phyloP scores from a whole-genome alignment of 1,140 invertebrate genomes.

The Onthophagus taurus region DNA sequence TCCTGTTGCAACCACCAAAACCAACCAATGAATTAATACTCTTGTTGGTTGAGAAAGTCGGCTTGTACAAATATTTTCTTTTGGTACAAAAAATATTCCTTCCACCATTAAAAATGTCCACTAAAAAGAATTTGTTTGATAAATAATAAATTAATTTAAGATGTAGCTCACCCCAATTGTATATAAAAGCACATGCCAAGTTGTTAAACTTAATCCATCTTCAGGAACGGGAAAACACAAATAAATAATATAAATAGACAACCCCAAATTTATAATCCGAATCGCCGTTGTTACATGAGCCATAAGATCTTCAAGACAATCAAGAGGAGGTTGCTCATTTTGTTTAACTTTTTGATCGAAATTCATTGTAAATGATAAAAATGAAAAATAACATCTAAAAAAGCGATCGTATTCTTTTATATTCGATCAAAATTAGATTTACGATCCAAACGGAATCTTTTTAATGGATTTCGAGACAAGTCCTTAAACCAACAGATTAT shows the following conservation, averaged over 20 bases:
- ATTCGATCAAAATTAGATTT: no score
- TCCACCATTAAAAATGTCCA: conserved; percentile 12
- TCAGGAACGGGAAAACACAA: background rate
- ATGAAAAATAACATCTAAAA: no score
- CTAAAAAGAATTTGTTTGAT: conserved; percentile 1
- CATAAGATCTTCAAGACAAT: background rate
- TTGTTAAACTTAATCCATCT: background rate
- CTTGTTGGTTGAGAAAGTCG: background rate
- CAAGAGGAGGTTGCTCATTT: no score
- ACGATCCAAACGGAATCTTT: no score
- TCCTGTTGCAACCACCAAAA: background rate
- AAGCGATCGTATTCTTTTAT: no score
- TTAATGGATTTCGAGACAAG: no score
- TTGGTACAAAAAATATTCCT: conserved; percentile 2
- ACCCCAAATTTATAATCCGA: background rate
- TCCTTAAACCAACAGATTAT: no score
- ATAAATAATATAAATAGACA: conserved; percentile 4
- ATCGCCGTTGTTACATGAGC: conserved; percentile 9
- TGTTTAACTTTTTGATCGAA: no score
- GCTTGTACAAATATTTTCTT: conserved; percentile 9
- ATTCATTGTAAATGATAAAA: no score
- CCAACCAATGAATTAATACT: conserved; percentile 10
- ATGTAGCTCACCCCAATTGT: conserved; percentile 8
- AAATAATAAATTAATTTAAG: conserved; percentile 1
- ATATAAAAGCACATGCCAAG: conserved; percentile 10